Evolutionary conservation across 2,888 invertebrate species (phyloP), one percentile per base, ranked within the genome.

Genomic region (Cylloceria caligata): DNA sequence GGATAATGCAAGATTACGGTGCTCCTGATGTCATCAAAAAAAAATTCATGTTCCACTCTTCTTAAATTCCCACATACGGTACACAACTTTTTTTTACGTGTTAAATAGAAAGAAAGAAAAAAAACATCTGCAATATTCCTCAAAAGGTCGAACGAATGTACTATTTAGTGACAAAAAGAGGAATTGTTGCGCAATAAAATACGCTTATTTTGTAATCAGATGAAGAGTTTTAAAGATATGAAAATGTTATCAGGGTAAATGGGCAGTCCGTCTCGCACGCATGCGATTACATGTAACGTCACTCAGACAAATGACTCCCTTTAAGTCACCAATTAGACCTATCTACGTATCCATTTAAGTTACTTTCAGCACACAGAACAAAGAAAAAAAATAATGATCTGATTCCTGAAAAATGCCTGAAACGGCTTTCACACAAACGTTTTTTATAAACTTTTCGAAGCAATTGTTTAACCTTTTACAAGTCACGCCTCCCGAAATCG

Each of bases 1-100:
- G 65, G 69, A 57, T 73, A 57, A 39, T 39, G 52, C 55, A 67
- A 78, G 74, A 65, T 47, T 71, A 39, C 39, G 67, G 19, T 42
- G 57, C 55, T 19, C 9, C 16, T 11, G 65, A 24, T 27, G 34
- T 19, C 60, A 34, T 67, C 16, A 11, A 47, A 52, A 36, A 67
- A 55, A 60, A 65, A 57, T 65, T 45, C 13, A 42, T 34, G n/a
- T 45, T 13, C 52, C 27, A 47, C 27, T 27, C 42, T 16, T 24
- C 57, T 52, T 34, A 49, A 57, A 13, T 62, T 69, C 27, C n/a
- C 39, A 19, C 62, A 34, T 34, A 52, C n/a, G 55, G 45, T 64
- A 55, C 24, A 52, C 52, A 9, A 21, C 21, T 36, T 60, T 16
- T 34, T 60, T 60, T 2, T 3, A 16, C 16, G 9, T 34, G 11